Evolutionary conservation across 2,888 invertebrate species (phyloP), one percentile per base, ranked within the genome.

Genomic region (Drosophila colorata): DNA sequence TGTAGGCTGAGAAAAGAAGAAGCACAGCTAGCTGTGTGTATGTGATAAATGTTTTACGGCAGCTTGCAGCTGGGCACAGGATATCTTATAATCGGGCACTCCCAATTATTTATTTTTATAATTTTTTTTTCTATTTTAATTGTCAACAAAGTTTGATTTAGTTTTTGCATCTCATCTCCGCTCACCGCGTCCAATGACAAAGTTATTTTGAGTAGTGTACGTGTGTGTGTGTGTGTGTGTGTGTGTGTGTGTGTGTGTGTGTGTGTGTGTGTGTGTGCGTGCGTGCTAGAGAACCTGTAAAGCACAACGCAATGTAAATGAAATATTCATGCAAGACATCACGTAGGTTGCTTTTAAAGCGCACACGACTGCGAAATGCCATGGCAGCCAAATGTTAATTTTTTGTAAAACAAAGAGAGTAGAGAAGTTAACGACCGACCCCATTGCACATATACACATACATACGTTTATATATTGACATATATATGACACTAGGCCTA

Each of bases 281-380:
- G 37, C 46, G 31, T 64, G 38, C 38, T 20, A 55, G 28, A 59
- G 56, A 74, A 79, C 52, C 48, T 79, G 74, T 78, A 66, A 68
- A 55, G 25, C 33, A 41, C 28, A 51, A 56, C 56, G 28, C 57
- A 80, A 87, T 83, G 64, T 80, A 70, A 84, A 89, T 87, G 55
- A 80, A 83, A 89, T 74, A 86, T 82, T 69, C 83, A 89, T 85
- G 88, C 74, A 74, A 88, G 74, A 77, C 71, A 78, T 71, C 90
- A 86, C 85, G 85, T 89, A 88, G 76, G 63, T 67, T 13, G 33
- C 13, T 14, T 66, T 49, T 47, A 63, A 78, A 66, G 60, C 64
- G 49, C 56, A 79, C 52, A 56, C 49, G 49, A 69, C 72, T 61
- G 59, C 61, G 38, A 80, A 78, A 74, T 77, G 57, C 59, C 58